These are phyloP conservation scores for Takifugu bimaculatus DNA, from an alignment of 2,113 vertebrate genomes.

Conservation along the genomic window DNA sequence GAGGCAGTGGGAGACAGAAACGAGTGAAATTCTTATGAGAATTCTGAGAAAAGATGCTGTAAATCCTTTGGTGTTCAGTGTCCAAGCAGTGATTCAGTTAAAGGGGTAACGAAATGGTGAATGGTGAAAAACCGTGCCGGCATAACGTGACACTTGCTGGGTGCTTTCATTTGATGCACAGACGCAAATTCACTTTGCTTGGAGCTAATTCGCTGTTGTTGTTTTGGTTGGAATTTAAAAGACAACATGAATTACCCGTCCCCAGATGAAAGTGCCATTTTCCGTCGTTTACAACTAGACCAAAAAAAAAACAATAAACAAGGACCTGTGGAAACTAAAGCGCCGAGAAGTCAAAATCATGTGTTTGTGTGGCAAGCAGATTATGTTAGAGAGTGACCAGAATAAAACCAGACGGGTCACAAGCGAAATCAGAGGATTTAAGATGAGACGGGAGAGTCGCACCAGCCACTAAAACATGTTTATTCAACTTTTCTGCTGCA, in stretches of 20 bases:
- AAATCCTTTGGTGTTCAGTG: conserved; percentile 21
- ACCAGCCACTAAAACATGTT: conserved; percentile 42
- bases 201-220: background rate
- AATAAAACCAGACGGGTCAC: conserved; percentile 3
- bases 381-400: background rate
- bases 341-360: background rate
- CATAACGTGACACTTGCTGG: conserved; percentile 25
- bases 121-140: conserved; percentile 39
- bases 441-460: conserved; percentile 18
- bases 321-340: background rate
- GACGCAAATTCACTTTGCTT: background rate
- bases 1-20: conserved; percentile 82
- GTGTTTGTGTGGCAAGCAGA: background rate
- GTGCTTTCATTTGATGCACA: conserved; percentile 25
- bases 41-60: conserved; percentile 17
- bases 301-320: background rate
- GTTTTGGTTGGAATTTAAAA: background rate
- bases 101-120: conserved; percentile 50
- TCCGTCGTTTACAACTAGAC: too few species aligned
- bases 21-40: conserved; percentile 21
- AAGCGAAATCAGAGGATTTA: conserved; percentile 22
- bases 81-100: conserved; percentile 47
- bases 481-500: conserved; percentile 57
- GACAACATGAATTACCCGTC: conserved; percentile 4
- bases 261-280: background rate